These are phyloP conservation scores for Heterohyrax brucei DNA, from an alignment of 2,797 vertebrate genomes.

Conservation along the genomic window DNA sequence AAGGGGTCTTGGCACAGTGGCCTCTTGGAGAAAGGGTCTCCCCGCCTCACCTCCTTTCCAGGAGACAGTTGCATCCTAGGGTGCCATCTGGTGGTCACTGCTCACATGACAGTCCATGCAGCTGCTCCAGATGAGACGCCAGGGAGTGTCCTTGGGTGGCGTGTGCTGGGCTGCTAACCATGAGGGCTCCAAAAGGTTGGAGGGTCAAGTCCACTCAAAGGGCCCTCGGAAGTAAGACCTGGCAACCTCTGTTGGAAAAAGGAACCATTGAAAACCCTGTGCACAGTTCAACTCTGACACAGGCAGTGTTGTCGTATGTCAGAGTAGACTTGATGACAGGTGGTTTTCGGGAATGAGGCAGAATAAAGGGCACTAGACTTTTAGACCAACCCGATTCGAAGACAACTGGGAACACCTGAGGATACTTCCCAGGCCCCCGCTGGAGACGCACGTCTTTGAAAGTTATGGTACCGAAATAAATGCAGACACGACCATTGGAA, in stretches of 20 bases:
- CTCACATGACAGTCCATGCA: neutral
- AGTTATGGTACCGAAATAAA: neutral
- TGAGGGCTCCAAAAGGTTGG: neutral
- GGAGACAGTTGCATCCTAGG: neutral
- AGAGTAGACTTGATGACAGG: too few species aligned
- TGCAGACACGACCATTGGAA: neutral
- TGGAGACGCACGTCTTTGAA: neutral
- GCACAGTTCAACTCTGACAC: too few species aligned
- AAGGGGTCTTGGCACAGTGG: rapidly evolving
- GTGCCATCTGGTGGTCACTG: conserved; percentile 74
- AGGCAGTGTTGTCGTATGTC: too few species aligned
- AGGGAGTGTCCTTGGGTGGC: neutral
- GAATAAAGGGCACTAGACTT: too few species aligned
- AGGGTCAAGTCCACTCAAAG: too few species aligned
- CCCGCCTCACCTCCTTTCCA: rapidly evolving
- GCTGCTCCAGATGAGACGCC: rapidly evolving
- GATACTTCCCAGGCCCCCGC: rapidly evolving
- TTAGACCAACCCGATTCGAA: neutral
- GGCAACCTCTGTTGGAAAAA: too few species aligned
- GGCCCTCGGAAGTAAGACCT: neutral
- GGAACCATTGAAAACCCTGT: too few species aligned
- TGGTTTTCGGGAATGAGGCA: too few species aligned
- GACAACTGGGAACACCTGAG: neutral
- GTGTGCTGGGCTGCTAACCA: neutral
- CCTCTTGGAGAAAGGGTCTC: neutral